Base-by-base conservation (phyloP, 2,113 vertebrate genomes). In the Gulo gulo region DNA sequence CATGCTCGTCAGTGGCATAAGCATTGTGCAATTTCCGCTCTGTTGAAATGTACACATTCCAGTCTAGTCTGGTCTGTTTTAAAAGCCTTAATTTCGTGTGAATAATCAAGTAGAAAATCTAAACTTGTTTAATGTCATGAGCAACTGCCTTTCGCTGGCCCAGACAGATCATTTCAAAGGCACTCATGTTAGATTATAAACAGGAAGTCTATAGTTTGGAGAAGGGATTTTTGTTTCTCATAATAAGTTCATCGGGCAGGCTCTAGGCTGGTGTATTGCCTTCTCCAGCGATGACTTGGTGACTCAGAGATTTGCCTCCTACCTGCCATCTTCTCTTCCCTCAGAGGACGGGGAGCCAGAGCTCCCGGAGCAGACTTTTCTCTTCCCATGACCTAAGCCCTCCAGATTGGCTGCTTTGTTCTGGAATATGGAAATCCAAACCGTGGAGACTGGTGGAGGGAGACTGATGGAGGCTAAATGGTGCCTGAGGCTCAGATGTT, bases 31-130 rank as follows among this genome's bases (percentile, higher is more conserved):
- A 6, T 95, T 21, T 83, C 85, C 14, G 14, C 61, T 52, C 69
- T 94, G 52, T 81, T 97, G 92, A 92, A 78, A 74, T 42, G 47
- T 42, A 82, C 29, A n/a, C 47, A 16, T 93, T 88, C 80, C 31
- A 5, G 26, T 52, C 65, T 45, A 15, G 21, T 29, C 4, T 31
- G 36, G 26, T 59, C 65, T 26, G 0, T 61, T 87, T 73, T 39
- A n/a, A 59, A 52, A 96, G 57, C 52, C 42, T 9, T 9, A 67
- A 65, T 61, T 50, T 45, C 42, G 9, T 79, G 9, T n/a, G 87
- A 97, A 76, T 84, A 45, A 90, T 65, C 50, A 50, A 78, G 39
- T 39, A n/a, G 91, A 24, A 90, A 74, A 81, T 34, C 29, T 87
- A 36, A 94, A 36, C 59, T 52, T 63, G 67, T 81, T 21, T 81